Conservation (phyloP, 2,797 vertebrate genomes). For the Spondyliosoma cantharus region DNA sequence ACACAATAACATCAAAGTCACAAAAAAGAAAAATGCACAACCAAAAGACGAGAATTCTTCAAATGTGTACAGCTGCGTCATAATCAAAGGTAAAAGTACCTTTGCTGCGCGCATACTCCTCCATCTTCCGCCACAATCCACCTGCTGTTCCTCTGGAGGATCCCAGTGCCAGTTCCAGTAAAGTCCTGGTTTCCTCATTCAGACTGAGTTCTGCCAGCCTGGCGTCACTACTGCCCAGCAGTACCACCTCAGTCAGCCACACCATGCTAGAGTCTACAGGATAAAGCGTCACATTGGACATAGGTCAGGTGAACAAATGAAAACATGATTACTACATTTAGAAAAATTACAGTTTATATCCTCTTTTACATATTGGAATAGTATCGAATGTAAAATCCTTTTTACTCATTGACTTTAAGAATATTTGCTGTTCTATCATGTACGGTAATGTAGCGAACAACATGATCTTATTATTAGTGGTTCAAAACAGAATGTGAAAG, state of each 20-base stretch:
- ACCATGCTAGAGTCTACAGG: constrained; percentile 77
- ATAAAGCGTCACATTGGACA: background rate
- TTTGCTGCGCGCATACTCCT: constrained; percentile 84
- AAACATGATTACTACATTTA: background rate
- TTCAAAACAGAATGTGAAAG: background rate
- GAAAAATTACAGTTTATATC: background rate
- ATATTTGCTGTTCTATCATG: background rate
- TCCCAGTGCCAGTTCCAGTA: constrained; percentile 85
- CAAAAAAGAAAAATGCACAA: constrained; percentile 9
- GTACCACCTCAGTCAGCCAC: constrained; percentile 84
- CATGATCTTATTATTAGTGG: background rate
- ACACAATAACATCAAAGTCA: constrained; percentile 38
- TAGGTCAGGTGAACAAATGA: background rate
- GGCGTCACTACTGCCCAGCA: constrained; percentile 80
- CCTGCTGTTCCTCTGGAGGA: constrained; percentile 80
- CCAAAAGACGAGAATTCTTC: background rate
- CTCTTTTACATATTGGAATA: background rate
- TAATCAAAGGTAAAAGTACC: constrained; percentile 62
- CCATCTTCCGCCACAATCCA: constrained; percentile 85
- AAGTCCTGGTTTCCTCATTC: constrained; percentile 79
- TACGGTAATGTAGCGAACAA: background rate
- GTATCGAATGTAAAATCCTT: background rate
- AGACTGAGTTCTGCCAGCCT: constrained; percentile 80
- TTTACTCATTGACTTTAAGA: background rate
- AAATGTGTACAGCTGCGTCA: background rate